Evolutionary conservation across 2,113 vertebrate genomes (phyloP).

Genomic region (Alethe diademata): DNA sequence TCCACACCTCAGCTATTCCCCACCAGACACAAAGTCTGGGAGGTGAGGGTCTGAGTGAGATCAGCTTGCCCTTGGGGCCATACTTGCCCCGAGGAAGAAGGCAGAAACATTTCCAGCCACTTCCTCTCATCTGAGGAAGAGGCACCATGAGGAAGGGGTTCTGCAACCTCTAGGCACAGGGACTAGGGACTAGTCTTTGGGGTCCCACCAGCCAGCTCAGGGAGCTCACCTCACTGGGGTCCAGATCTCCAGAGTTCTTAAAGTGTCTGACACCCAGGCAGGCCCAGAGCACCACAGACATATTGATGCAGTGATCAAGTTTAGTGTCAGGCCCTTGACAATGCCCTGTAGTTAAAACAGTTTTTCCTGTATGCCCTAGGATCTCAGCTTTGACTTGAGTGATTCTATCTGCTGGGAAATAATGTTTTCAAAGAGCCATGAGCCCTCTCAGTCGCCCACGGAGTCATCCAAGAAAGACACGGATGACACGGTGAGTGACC

Average conservation of each 20-base stretch:
- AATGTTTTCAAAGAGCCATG: conserved; percentile 63
- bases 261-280: neutral
- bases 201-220: neutral
- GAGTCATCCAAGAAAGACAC: neutral
- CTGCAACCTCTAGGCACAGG: neutral
- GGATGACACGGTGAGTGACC: conserved; percentile 54
- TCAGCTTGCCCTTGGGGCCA: neutral
- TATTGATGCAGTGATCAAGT: neutral
- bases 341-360: neutral
- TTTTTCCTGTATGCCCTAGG: conserved; percentile 69
- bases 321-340: neutral
- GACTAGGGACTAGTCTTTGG: neutral
- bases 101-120: neutral
- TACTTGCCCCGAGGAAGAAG: neutral
- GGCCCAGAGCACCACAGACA: neutral
- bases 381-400: conserved; percentile 82
- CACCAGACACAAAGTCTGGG: neutral
- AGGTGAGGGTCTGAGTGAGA: neutral
- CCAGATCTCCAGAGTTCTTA: neutral
- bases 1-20: neutral
- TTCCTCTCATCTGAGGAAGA: neutral
- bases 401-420: conserved; percentile 83
- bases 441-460: conserved; percentile 17
- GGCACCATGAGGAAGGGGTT: neutral
- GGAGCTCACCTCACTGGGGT: neutral